Conservation (phyloP, 2,888 invertebrate species). For the Chymomyza fuscimana region DNA sequence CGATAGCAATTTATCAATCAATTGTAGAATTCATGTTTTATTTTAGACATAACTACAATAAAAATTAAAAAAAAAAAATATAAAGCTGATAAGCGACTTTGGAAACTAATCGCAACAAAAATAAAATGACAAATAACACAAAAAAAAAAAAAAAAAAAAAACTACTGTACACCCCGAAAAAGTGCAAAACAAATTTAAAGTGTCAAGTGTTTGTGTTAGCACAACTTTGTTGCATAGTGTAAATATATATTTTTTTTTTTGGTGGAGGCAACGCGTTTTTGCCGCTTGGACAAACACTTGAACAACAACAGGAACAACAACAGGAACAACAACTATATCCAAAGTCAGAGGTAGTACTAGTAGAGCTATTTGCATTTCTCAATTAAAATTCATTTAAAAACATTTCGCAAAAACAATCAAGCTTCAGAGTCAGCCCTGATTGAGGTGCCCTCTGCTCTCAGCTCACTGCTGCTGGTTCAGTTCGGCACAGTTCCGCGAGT, state of each 20-base stretch:
- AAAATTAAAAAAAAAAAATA: neutral
- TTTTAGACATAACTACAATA: constrained; percentile 51
- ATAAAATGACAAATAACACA: neutral
- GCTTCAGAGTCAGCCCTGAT: neutral
- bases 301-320: neutral
- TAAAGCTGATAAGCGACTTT: neutral
- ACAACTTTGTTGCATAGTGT: constrained; percentile 1
- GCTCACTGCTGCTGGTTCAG: neutral
- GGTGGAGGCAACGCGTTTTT: neutral
- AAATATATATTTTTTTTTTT: neutral
- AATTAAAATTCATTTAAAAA: constrained; percentile 8
- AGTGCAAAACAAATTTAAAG: neutral
- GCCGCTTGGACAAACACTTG: neutral
- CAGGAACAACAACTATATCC: neutral
- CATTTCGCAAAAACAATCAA: constrained; percentile 9
- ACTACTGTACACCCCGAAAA: neutral
- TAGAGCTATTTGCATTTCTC: constrained; percentile 5
- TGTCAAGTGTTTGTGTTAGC: neutral
- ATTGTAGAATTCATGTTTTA: constrained; percentile 55
- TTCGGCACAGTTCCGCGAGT: neutral
- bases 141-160: neutral
- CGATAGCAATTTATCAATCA: constrained; percentile 52
- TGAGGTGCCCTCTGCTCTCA: neutral
- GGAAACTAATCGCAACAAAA: neutral
- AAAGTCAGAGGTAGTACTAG: neutral